Base-by-base conservation (phyloP, 1,140 invertebrate species). In the Stegodyphus mimosarum region DNA sequence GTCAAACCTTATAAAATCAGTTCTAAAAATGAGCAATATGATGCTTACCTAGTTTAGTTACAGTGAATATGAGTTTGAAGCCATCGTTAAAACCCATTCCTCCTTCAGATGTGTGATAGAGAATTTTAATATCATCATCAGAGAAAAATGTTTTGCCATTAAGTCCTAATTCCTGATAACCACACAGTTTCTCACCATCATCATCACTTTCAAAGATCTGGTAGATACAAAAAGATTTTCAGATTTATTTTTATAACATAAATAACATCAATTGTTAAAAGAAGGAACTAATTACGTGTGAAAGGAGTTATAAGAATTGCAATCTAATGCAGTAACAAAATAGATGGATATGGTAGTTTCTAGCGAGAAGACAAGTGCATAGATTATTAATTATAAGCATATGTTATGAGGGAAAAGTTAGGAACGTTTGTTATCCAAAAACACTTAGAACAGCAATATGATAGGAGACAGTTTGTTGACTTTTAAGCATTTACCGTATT, bases 61-160 rank as follows among this genome's bases (percentile, higher is more conserved):
- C 80, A 7, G 80, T 83, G 11, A 83, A 83, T 33, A 83, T 67
- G 6, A 83, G 50, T 66, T 18, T 64, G 51, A 83, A 66, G 15
- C 80, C 80, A 33, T 73, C 67, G 63, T 71, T 83, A 51, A 83
- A 83, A 9, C 80, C 80, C 60, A 75, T 83, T 66, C 80, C 80
- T 33, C 60, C 80, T 66, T 67, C 71, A 4, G 70, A 73, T 7
- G 80, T 83, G 15, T 83, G 80, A 55, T 83, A 83, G 3, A 83
- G 7, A 55, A 83, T 63, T n/a, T n/a, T 55, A 15, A 75, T 51
- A n/a, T 74, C 72, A 11, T 18, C 60, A 10, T 75, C 80, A 51
- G 72, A 83, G 33, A 75, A 83, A 17, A 64, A 83, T 4, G 55
- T 83, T 6, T 66, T 64, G 6, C 52, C 72, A 13, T 50, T 51